Base-by-base conservation (phyloP, 2,113 vertebrate species). In the Rhabdomys dilectus region DNA sequence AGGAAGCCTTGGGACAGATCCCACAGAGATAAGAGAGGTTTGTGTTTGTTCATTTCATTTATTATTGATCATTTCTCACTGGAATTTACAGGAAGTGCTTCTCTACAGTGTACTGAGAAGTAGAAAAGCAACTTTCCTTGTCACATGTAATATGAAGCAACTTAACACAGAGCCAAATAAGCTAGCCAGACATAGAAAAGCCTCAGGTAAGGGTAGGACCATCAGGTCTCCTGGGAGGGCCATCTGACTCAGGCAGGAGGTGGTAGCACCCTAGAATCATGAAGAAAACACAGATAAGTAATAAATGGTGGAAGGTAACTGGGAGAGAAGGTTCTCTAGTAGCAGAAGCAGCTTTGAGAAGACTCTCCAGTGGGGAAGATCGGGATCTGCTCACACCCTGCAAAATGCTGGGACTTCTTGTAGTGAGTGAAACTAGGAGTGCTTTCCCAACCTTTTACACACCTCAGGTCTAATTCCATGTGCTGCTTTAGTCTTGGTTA, bases 361-460 rank as follows among this genome's bases (percentile, higher is more conserved):
- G 73, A 19, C 3, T 2, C 12, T 26, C 31, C 19, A 72, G 36
- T 1, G 15, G n/a, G 53, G 17, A 31, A 12, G 8, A 12, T 1
- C 24, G 3, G 2, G 1, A 36, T 66, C n/a, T 5, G 1, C 22
- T 36, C 1, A 3, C 19, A 45, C 39, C 3, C 1, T 56, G 66
- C 51, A 9, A 13, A 73, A 34, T 1, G 10, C 51, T 62, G 42
- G 42, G n/a, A 1, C 16, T 56, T 24, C 17, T 70, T 22, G 29
- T 31, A 34, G 26, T 4, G 45, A 64, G 42, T 9, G 39, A 34
- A 31, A 45, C 60, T 45, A 17, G 22, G 62, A 34, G 34, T 51
- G 60, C 22, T 13, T 29, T 9, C 4, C 42, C 36, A 21, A 58
- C 36, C 1, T 45, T 36, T n/a, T 39, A 10, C 12, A n/a, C 5